These are phyloP conservation scores for Loris lydekkerianus DNA, from an alignment of 2,797 vertebrate genomes.

Conservation along the genomic window DNA sequence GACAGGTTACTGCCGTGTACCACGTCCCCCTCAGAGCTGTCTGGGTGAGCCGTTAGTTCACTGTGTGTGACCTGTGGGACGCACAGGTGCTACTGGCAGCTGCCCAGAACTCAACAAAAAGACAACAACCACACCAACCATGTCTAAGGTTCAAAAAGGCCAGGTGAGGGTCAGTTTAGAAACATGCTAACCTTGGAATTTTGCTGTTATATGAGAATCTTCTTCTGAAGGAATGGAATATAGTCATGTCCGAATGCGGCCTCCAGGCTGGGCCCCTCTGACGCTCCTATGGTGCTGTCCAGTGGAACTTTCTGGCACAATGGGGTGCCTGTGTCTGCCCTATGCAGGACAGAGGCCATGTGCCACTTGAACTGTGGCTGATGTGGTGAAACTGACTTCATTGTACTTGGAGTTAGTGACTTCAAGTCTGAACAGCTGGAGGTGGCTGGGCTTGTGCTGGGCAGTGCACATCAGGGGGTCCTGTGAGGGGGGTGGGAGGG, in stretches of 20 bases:
- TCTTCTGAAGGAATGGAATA: fast-evolving
- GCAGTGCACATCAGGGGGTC: background rate
- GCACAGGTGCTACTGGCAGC: fast-evolving
- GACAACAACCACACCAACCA: fast-evolving
- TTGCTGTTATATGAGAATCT: background rate
- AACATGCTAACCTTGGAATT: background rate
- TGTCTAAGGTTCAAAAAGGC: background rate
- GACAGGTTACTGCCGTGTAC: background rate
- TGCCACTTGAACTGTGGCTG: background rate
- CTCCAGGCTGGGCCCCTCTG: fast-evolving
- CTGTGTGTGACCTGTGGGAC: fast-evolving
- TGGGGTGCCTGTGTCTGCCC: background rate
- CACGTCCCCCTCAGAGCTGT: fast-evolving
- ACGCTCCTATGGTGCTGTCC: fast-evolving
- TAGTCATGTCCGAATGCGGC: no score
- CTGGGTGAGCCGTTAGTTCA: background rate
- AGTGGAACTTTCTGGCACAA: fast-evolving
- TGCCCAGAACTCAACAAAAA: fast-evolving
- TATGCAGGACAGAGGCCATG: background rate
- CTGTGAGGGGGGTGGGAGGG: background rate
- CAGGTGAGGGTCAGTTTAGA: background rate
- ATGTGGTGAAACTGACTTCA: background rate
- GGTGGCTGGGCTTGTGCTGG: fast-evolving
- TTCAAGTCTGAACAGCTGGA: fast-evolving
- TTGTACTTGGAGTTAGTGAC: no score